Evolutionary conservation across 2,113 vertebrate genomes (phyloP).

Genomic region (Desmodus rotundus): DNA sequence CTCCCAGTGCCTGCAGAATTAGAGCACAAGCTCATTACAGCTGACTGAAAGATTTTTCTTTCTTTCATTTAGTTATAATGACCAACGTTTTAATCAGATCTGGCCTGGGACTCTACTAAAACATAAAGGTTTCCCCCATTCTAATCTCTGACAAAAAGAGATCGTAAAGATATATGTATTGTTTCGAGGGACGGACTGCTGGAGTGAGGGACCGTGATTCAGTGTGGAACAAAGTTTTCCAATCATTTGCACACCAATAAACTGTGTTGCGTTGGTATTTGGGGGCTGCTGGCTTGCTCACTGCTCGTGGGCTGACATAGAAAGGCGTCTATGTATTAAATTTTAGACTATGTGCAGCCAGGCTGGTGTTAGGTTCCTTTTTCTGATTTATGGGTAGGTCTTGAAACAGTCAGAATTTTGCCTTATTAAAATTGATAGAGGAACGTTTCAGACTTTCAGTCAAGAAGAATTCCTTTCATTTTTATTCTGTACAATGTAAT

Average conservation of each 20-base stretch:
- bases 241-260: background rate
- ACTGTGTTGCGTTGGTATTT: background rate
- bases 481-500: constrained; percentile 21
- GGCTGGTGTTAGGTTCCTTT: constrained; percentile 27
- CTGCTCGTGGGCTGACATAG: background rate
- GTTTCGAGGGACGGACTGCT: background rate
- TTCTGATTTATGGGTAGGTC: constrained; percentile 51
- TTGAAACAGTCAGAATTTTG: constrained; percentile 44
- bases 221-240: background rate
- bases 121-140: background rate
- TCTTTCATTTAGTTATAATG: constrained; percentile 44
- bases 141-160: constrained; percentile 8
- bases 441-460: constrained; percentile 45
- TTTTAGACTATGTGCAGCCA: background rate
- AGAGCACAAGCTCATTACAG: constrained; percentile 10
- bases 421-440: constrained; percentile 50
- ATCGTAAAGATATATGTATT: background rate
- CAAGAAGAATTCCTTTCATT: constrained; percentile 68
- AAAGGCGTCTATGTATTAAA: background rate
- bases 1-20: constrained; percentile 49
- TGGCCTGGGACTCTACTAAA: background rate
- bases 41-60: constrained; percentile 23
- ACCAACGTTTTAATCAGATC: constrained; percentile 38
- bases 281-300: background rate
- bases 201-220: background rate